phyloP scores from a whole-genome alignment of 2,797 vertebrate species.

The Babyrousa celebensis region DNA sequence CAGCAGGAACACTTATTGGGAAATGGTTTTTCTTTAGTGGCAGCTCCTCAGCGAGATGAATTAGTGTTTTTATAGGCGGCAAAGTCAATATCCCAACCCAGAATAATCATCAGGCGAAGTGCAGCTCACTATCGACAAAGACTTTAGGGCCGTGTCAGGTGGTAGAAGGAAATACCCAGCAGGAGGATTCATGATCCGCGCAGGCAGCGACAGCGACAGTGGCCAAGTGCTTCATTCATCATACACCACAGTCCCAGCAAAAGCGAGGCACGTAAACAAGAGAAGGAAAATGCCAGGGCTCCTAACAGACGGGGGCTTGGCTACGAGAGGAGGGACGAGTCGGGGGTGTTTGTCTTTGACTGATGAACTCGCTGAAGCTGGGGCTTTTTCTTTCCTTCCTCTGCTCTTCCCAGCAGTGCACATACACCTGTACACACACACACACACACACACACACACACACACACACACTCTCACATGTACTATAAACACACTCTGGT shows the following conservation, averaged over 20 bases:
- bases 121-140: not conserved
- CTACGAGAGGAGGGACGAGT: not conserved
- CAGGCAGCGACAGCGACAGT: not conserved
- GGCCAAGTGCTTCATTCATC: not conserved
- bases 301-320: not conserved
- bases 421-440: not conserved
- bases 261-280: not conserved
- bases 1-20: not conserved
- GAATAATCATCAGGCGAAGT: constrained; percentile 34
- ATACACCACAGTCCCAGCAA: not conserved
- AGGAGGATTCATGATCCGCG: constrained; percentile 50
- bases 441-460: not conserved
- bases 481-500: accelerated
- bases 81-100: not conserved
- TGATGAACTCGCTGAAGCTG: not conserved
- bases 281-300: not conserved
- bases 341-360: not conserved
- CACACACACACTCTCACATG: not conserved
- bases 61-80: constrained; percentile 48
- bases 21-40: constrained; percentile 70
- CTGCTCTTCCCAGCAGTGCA: not conserved
- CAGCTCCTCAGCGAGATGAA: constrained; percentile 63
- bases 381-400: not conserved
- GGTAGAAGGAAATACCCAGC: constrained; percentile 3
- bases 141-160: constrained; percentile 43